phyloP scores from a whole-genome alignment of 2,113 vertebrate species.

The Siniperca knerii region DNA sequence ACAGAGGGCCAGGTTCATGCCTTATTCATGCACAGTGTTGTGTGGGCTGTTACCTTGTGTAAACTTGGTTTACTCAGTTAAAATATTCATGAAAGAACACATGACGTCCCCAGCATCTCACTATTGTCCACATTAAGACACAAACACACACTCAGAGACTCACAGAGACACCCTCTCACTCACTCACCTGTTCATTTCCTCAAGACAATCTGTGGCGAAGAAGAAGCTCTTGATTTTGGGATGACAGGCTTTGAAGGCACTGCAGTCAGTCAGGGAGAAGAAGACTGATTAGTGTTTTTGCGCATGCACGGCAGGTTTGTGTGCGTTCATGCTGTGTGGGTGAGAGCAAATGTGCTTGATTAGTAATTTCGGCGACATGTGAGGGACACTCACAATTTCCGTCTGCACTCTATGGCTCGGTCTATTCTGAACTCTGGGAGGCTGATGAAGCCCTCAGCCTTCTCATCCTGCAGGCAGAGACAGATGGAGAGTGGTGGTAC shows the following conservation, averaged over 20 bases:
- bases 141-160: slow-evolving; percentile 9
- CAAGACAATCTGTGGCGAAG: slow-evolving; percentile 93
- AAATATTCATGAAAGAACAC: slow-evolving; percentile 72
- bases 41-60: slow-evolving; percentile 63
- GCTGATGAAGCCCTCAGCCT: slow-evolving; percentile 93
- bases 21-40: slow-evolving; percentile 70
- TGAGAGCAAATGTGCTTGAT: slow-evolving; percentile 72
- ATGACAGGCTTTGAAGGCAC: slow-evolving; percentile 94
- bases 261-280: slow-evolving; percentile 72
- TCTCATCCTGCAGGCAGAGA: slow-evolving; percentile 88
- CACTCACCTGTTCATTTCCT: slow-evolving; percentile 95
- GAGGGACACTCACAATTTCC: slow-evolving; percentile 90
- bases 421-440: slow-evolving; percentile 95
- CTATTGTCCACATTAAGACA: slow-evolving; percentile 44
- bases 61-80: slow-evolving; percentile 69
- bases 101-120: slow-evolving; percentile 35
- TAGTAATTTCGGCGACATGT: slow-evolving; percentile 71
- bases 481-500: slow-evolving; percentile 70
- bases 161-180: background rate
- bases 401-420: slow-evolving; percentile 91
- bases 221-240: slow-evolving; percentile 96
- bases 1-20: slow-evolving; percentile 52
- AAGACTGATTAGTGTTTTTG: slow-evolving; percentile 60
- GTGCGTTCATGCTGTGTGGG: slow-evolving; percentile 47
- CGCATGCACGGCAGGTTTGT: background rate